These are phyloP conservation scores for Gymnocypris eckloni DNA, from an alignment of 2,797 vertebrate species.

Conservation along the genomic window DNA sequence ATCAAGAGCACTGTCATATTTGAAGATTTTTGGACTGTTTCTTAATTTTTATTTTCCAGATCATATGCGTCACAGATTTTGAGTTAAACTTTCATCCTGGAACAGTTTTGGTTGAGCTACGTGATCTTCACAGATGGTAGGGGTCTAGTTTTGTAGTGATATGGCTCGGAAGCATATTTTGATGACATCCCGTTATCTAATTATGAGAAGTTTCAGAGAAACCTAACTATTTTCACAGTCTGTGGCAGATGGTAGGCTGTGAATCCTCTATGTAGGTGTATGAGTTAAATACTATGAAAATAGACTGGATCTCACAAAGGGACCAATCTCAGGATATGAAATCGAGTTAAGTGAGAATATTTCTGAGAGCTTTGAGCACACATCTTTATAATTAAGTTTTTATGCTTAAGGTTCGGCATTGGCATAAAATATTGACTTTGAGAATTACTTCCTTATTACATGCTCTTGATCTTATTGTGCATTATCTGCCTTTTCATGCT, in stretches of 20 bases:
- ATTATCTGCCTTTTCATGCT: neutral
- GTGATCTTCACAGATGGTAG: constrained; percentile 14
- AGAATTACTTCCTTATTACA: neutral
- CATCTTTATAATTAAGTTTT: neutral
- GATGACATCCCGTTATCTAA: constrained; percentile 22
- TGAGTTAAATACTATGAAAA: constrained; percentile 25
- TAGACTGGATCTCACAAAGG: constrained; percentile 18
- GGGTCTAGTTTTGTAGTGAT: constrained; percentile 13
- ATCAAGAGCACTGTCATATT: neutral
- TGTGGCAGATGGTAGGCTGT: constrained; percentile 32
- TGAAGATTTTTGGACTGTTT: neutral
- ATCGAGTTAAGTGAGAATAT: neutral
- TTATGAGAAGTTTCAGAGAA: constrained; percentile 22
- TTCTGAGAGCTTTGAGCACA: neutral
- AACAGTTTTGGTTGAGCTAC: neutral
- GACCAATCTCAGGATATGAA: constrained; percentile 19
- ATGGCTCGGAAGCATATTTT: constrained; percentile 31
- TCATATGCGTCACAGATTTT: neutral
- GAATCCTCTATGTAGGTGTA: constrained; percentile 28
- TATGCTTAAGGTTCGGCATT: neutral
- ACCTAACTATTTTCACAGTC: constrained; percentile 5
- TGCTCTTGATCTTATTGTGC: neutral
- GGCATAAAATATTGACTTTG: neutral
- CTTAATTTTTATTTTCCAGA: neutral
- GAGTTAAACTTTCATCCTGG: neutral